Base-by-base conservation (phyloP, 2,113 vertebrate genomes). In the Phrynosoma platyrhinos region DNA sequence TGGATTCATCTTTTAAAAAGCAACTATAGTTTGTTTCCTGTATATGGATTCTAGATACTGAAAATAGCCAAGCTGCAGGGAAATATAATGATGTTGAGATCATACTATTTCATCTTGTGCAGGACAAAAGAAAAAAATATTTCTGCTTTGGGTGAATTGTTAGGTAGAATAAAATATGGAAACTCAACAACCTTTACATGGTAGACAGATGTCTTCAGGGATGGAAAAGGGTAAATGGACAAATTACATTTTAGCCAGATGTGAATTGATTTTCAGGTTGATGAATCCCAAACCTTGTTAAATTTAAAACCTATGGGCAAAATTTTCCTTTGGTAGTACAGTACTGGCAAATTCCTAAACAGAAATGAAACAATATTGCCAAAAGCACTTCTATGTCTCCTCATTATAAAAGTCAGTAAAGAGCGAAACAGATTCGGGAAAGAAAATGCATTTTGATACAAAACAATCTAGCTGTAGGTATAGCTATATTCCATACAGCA, bases 41-140 rank as follows among this genome's bases (percentile, higher is more conserved):
- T 58, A 72, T 78, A 32, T 68, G 64, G 52, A 9, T 68, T 85
- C 9, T 72, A 76, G 71, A 36, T 68, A 81, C 55, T 53, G 68
- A 91, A 82, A 72, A 79, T 83, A 91, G 62, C 69, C 66, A 36
- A 94, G 1, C 62, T 81, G 18, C 58, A 88, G 58, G 16, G 53
- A 88, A 69, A 87, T 66, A 52, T 2, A 83, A 52, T 71, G 25
- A 83, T 40, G 32, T 72, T 64, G 86, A 62, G 42, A 77, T 20
- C 7, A 2, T 76, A 18, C 79, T 91, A 25, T 52, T n/a, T 42
- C 82, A 90, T 58, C 27, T 77, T n/a, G 42, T 36, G 55, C 66
- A 42, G 66, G 75, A 47, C 69, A 88, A 62, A 64, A 66, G 23
- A 72, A 58, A 52, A 90, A 77, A 69, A 23, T 14, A 36, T 1